A percentile compares a stretch with the other conserved stretches of the same genome.
phyloP scores from a whole-genome alignment of 2,113 vertebrate species.

The Gymnogyps californianus region DNA sequence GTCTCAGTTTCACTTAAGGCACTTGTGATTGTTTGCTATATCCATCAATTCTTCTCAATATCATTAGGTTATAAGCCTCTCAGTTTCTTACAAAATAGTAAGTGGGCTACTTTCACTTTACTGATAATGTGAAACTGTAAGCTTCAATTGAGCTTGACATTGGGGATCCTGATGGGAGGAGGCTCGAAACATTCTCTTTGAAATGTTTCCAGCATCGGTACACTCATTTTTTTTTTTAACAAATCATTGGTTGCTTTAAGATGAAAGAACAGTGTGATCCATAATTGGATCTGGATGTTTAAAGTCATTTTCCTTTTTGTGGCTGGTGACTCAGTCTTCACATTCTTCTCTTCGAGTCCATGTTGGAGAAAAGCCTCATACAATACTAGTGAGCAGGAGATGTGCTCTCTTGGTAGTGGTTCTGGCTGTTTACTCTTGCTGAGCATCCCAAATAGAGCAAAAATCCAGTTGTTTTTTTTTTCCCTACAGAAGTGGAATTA shows the following conservation, averaged over 20 bases:
- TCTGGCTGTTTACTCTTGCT: background rate
- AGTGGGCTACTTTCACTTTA: background rate
- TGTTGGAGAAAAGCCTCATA: conserved; percentile 11
- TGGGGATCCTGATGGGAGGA: conserved; percentile 16
- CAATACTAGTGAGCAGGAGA: background rate
- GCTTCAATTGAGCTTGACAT: background rate
- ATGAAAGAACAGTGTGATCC: conserved; percentile 50
- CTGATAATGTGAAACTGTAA: background rate
- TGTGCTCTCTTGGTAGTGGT: background rate
- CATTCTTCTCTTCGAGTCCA: background rate
- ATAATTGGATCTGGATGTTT: conserved; percentile 63
- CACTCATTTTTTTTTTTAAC: background rate
- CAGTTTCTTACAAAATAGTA: background rate
- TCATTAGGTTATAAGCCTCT: background rate
- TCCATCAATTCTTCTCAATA: background rate
- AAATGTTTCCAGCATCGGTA: conserved; percentile 41
- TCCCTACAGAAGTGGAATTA: background rate
- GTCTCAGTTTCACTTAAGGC: background rate
- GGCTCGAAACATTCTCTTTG: conserved; percentile 8
- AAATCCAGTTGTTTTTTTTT: background rate
- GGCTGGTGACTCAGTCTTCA: conserved; percentile 44
- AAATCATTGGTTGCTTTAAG: conserved; percentile 34
- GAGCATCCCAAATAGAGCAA: background rate
- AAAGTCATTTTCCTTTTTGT: conserved; percentile 62
- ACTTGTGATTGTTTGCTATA: background rate